Base-by-base conservation (phyloP, 2,797 vertebrate species). In the Rhinichthys osculus region DNA sequence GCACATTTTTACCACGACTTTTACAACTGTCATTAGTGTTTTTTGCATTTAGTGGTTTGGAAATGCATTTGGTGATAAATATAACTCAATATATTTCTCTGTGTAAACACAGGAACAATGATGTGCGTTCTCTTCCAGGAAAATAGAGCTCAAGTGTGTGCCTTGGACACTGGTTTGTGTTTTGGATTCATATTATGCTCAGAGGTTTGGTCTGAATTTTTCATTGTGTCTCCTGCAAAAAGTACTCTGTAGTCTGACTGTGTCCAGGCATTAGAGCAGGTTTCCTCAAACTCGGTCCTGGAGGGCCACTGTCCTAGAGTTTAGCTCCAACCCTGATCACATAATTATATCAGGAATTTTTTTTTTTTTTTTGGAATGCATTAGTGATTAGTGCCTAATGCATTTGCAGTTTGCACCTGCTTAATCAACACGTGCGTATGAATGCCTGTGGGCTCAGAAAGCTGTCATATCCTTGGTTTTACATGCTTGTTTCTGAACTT, bases 81-180 rank as follows among this genome's bases (percentile, higher is more conserved):
- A 52, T 44, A 76, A 71, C 62, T 74, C 5, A 74, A 66, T 50
- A 66, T 47, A 3, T 40, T 50, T n/a, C 38, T 54, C 19, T 47
- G 50, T 85, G 17, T 73, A 80, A 85, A 87, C 88, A 79, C 23
- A 21, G 52, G 70, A 64, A 83, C 27, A 79, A 69, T 77, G 84
- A 78, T 84, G 66, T 85, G 14, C 66, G 73, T 83, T 84, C 27
- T 81, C 50, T 81, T 78, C 76, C 54, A 35, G 81, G 52, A 81
- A 27, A 84, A 73, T 73, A 69, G 73, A 59, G 64, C 70, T 81
- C 62, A 87, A 77, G 71, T 35, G 38, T 35, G 38, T 73, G 70
- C 11, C 44, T 73, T 72, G 17, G 17, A n/a, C 30, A 35, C 17
- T 64, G 5, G 71, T 70, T 35, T 44, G 78, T 85, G 52, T 33